Evolutionary conservation across 2,797 vertebrate genomes (phyloP).

Genomic region (Tenualosa ilisha): DNA sequence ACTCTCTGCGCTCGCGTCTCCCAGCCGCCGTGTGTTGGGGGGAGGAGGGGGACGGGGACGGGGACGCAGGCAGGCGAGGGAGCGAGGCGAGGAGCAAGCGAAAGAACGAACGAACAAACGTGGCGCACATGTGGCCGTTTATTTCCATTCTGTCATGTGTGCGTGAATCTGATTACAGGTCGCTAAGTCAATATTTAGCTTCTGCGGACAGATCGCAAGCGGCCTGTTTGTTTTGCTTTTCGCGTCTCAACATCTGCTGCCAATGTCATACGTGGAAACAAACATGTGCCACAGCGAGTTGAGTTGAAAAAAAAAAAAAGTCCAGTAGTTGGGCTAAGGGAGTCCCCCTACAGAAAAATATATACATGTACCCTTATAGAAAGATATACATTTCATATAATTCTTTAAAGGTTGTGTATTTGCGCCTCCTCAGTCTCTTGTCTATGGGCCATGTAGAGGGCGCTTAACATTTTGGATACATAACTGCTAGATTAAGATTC

Average conservation of each 20-base stretch:
- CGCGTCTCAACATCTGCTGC: slow-evolving; percentile 70
- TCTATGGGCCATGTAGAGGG: neutral
- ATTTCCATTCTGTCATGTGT: slow-evolving; percentile 80
- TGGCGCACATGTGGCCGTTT: slow-evolving; percentile 74
- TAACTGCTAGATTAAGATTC: neutral
- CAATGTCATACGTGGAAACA: slow-evolving; percentile 69
- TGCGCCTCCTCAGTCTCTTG: neutral
- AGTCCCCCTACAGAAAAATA: neutral
- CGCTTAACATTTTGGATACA: neutral
- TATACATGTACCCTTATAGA: neutral
- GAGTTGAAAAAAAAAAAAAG: slow-evolving; percentile 45
- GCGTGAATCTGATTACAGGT: slow-evolving; percentile 82
- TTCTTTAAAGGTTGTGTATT: neutral
- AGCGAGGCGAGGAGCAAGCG: neutral
- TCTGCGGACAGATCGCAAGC: slow-evolving; percentile 73
- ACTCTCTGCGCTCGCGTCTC: slow-evolving; percentile 40
- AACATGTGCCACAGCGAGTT: slow-evolving; percentile 56
- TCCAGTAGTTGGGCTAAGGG: neutral
- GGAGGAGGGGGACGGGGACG: slow-evolving; percentile 66
- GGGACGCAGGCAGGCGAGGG: neutral
- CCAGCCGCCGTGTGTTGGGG: neutral
- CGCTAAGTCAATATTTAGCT: slow-evolving; percentile 83
- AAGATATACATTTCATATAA: neutral
- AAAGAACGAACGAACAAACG: neutral
- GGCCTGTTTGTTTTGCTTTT: slow-evolving; percentile 75